Evolutionary conservation across 2,113 vertebrate species (phyloP).

Genomic region (chimpanzee (Pan troglodytes)): DNA sequence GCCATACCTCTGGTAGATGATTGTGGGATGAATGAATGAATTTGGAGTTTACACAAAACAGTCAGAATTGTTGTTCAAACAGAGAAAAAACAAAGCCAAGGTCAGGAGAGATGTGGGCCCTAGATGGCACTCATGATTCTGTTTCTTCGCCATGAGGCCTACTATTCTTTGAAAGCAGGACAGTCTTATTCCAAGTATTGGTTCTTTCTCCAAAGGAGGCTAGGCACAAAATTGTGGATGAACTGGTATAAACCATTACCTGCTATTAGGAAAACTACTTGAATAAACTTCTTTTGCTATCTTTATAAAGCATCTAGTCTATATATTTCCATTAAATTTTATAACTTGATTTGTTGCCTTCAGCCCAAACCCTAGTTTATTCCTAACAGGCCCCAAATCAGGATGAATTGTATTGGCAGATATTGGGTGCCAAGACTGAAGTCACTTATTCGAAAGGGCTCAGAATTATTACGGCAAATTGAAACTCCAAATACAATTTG

Average conservation of each 20-base stretch:
- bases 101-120: neutral
- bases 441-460: slow-evolving; percentile 57
- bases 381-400: slow-evolving; percentile 15
- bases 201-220: neutral
- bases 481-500: slow-evolving; percentile 75
- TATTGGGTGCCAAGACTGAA: slow-evolving; percentile 34
- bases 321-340: neutral
- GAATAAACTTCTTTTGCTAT: neutral
- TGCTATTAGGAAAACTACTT: neutral
- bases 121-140: neutral
- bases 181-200: neutral
- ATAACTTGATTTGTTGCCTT: slow-evolving; percentile 22
- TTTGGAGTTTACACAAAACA: neutral
- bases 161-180: neutral
- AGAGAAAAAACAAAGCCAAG: neutral
- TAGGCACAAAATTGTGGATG: neutral
- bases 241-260: neutral
- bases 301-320: neutral
- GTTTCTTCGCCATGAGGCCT: neutral
- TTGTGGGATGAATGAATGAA: neutral
- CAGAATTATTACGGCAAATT: slow-evolving; percentile 69
- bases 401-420: slow-evolving; percentile 1
- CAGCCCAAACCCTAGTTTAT: neutral
- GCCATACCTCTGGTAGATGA: neutral
- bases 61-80: neutral